These are phyloP conservation scores for Coreoperca whiteheadi DNA, from an alignment of 2,113 vertebrate genomes.

Conservation along the genomic window DNA sequence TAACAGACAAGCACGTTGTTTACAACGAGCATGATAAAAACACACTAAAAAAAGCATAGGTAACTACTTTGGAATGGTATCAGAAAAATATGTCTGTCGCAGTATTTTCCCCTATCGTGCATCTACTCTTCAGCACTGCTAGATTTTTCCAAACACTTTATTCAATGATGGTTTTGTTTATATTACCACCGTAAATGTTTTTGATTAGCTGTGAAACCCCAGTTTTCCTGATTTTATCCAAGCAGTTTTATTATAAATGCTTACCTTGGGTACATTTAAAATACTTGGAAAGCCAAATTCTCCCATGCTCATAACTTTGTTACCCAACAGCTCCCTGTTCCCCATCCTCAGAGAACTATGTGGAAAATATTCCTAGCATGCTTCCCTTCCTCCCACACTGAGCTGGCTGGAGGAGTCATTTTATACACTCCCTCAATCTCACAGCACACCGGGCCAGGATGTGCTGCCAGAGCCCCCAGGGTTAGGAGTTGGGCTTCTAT, in stretches of 20 bases:
- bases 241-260: slow-evolving; percentile 52
- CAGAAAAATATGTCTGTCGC: neutral
- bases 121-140: neutral
- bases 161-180: slow-evolving; percentile 8
- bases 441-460: slow-evolving; percentile 35
- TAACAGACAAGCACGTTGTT: neutral
- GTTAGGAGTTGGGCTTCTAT: slow-evolving; percentile 31
- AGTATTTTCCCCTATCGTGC: neutral
- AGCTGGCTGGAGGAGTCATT: slow-evolving; percentile 53
- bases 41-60: neutral
- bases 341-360: slow-evolving; percentile 54
- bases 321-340: slow-evolving; percentile 51
- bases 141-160: neutral
- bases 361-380: slow-evolving; percentile 73
- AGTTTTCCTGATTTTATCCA: slow-evolving; percentile 40
- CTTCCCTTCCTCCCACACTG: slow-evolving; percentile 54
- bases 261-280: slow-evolving; percentile 48
- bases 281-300: slow-evolving; percentile 48
- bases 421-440: slow-evolving; percentile 56
- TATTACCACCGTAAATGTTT: slow-evolving; percentile 18
- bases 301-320: slow-evolving; percentile 41
- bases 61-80: neutral
- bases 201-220: slow-evolving; percentile 43
- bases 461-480: slow-evolving; percentile 48
- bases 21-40: neutral